Conservation (phyloP, 2,888 invertebrate genomes). For the Saturnia japonica region DNA sequence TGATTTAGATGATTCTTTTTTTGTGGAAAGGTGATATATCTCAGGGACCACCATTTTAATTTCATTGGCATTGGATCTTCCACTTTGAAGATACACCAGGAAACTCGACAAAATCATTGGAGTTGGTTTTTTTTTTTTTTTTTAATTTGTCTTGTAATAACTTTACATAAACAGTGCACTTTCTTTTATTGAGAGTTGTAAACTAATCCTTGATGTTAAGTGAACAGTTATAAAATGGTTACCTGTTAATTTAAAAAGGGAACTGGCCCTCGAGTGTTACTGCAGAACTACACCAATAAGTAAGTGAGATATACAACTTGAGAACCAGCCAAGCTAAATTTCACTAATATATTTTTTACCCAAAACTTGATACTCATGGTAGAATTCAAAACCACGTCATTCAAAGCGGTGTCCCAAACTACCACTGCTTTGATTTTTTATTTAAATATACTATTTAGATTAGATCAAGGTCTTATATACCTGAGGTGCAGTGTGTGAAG, state of each 20-base stretch:
- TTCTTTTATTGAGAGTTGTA: not conserved
- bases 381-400: not conserved
- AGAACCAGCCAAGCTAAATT: too few relatives aligned
- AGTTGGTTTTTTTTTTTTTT: too few relatives aligned
- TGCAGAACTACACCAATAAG: not conserved
- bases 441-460: not conserved
- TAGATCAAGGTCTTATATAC: slow-evolving; percentile 37
- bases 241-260: not conserved
- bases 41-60: too few relatives aligned
- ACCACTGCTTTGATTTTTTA: not conserved
- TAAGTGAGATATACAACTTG: too few relatives aligned
- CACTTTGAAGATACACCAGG: too few relatives aligned
- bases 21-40: too few relatives aligned
- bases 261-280: too few relatives aligned
- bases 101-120: too few relatives aligned
- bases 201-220: not conserved
- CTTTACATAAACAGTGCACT: too few relatives aligned
- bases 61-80: too few relatives aligned
- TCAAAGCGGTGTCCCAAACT: not conserved
- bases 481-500: slow-evolving; percentile 96
- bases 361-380: not conserved
- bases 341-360: not conserved
- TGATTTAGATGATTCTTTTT: too few relatives aligned
- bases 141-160: too few relatives aligned
- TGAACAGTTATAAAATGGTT: not conserved